Percentiles rank a stretch among this genome's conserved stretches.
These are phyloP conservation scores for Phataginus tetradactyla DNA, from an alignment of 2,797 vertebrate genomes.

Conservation along the genomic window DNA sequence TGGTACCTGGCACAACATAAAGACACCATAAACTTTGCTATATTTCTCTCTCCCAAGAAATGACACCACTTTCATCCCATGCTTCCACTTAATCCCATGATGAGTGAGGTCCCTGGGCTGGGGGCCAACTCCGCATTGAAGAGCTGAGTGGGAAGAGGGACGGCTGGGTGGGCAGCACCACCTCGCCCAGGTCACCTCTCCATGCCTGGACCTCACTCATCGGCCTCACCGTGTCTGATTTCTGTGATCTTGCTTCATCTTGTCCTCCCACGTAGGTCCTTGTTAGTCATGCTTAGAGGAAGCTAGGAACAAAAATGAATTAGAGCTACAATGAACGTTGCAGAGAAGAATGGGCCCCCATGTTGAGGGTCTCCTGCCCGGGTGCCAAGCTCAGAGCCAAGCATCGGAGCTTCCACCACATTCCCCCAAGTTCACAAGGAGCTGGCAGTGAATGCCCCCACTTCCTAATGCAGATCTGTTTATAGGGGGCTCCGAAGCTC, in stretches of 20 bases:
- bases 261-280: background rate
- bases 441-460: background rate
- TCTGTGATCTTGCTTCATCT: background rate
- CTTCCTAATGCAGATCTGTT: background rate
- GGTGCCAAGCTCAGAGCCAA: background rate
- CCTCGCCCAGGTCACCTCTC: too few relatives aligned
- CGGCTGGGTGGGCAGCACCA: too few relatives aligned
- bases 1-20: fast-evolving
- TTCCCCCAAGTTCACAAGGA: background rate
- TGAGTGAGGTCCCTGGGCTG: background rate
- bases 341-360: too few relatives aligned
- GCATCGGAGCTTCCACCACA: background rate
- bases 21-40: background rate
- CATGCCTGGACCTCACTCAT: too few relatives aligned
- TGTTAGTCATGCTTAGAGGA: background rate
- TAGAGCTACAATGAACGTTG: background rate
- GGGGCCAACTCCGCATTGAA: background rate
- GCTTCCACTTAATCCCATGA: background rate
- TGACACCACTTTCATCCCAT: too few relatives aligned
- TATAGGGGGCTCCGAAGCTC: background rate
- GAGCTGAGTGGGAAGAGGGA: background rate
- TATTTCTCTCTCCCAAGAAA: background rate
- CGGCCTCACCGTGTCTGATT: too few relatives aligned
- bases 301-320: background rate
- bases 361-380: background rate